These are phyloP conservation scores for Brachypteracias leptosomus DNA, from an alignment of 2,113 vertebrate genomes.

Conservation along the genomic window DNA sequence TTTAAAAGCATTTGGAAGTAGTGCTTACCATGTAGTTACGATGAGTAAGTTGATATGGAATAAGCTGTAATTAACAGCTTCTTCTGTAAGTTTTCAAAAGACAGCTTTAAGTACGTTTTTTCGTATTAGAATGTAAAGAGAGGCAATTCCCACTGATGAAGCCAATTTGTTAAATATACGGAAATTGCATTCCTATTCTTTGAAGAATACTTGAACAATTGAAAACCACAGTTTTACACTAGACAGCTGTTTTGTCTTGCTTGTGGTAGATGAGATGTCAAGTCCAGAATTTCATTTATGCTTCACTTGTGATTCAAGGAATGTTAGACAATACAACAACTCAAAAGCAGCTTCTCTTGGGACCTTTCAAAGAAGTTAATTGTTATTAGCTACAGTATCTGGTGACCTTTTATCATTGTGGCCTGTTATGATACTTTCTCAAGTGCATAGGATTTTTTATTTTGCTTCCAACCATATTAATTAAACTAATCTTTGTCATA, in stretches of 20 bases:
- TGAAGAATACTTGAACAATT: neutral
- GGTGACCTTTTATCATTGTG: neutral
- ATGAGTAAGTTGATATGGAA: neutral
- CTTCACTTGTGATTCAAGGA: neutral
- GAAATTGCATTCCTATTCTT: neutral
- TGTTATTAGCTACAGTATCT: neutral
- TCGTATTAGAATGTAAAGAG: neutral
- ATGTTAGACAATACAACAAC: neutral
- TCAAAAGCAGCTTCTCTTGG: neutral
- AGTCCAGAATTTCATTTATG: neutral
- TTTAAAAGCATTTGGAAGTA: neutral
- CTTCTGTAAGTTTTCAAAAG: neutral
- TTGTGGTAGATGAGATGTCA: neutral
- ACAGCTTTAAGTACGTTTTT: neutral
- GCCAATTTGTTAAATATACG: neutral
- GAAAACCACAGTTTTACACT: neutral
- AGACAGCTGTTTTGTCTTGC: neutral
- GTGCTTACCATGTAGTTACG: neutral
- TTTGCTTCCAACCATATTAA: slow-evolving; percentile 35
- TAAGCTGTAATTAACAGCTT: neutral
- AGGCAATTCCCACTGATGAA: neutral
- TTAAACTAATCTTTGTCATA: slow-evolving; percentile 26
- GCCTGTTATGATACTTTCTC: neutral
- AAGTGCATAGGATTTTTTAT: neutral
- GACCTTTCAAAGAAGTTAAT: neutral